Conservation (phyloP, 2,888 invertebrate genomes). For the Spialia ferax region DNA sequence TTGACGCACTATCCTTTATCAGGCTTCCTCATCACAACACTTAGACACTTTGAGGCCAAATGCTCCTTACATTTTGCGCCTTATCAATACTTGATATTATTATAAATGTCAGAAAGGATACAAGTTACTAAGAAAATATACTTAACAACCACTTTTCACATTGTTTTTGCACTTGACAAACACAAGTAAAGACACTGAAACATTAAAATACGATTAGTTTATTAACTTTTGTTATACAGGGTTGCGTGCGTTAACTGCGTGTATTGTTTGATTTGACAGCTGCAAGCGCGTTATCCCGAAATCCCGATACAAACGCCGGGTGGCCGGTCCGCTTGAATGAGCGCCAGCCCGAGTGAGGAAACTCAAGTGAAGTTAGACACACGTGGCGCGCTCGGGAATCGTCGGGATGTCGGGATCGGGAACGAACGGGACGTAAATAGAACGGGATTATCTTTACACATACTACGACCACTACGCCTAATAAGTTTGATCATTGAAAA, state of each 20-base stretch:
- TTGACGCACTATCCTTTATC: slow-evolving; percentile 69
- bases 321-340: slow-evolving; percentile 73
- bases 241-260: slow-evolving; percentile 47
- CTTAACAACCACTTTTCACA: slow-evolving; percentile 87
- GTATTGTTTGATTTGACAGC: slow-evolving; percentile 84
- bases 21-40: slow-evolving; percentile 79
- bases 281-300: slow-evolving; percentile 79
- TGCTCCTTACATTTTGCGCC: slow-evolving; percentile 78
- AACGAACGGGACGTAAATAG: slow-evolving; percentile 77
- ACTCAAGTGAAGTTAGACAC: slow-evolving; percentile 69
- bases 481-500: slow-evolving; percentile 55
- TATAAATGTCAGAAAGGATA: slow-evolving; percentile 81
- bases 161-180: slow-evolving; percentile 86
- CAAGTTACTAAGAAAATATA: slow-evolving; percentile 79
- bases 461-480: slow-evolving; percentile 62
- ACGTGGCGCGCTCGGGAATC: slow-evolving; percentile 59
- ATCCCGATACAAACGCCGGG: slow-evolving; percentile 80
- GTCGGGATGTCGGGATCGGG: slow-evolving; percentile 65
- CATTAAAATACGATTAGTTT: slow-evolving; percentile 51
- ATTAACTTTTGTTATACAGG: slow-evolving; percentile 52
- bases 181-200: slow-evolving; percentile 85
- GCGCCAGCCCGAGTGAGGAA: slow-evolving; percentile 62
- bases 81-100: slow-evolving; percentile 59
- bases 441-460: slow-evolving; percentile 71
- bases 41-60: slow-evolving; percentile 70